phyloP scores from a whole-genome alignment of 2,888 invertebrate species.

The Pharmacophagus antenor region DNA sequence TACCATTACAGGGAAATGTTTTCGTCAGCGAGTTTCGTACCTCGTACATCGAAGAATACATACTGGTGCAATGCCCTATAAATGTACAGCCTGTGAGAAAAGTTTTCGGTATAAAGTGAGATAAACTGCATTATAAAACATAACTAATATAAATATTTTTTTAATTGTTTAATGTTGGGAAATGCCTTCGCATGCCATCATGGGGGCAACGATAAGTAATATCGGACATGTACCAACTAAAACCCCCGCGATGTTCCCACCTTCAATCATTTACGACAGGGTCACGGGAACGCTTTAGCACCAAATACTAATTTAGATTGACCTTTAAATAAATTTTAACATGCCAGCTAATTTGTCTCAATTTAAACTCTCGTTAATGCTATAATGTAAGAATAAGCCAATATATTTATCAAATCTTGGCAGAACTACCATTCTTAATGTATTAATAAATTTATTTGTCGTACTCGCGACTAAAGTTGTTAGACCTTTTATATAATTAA shows the following conservation, averaged over 20 bases:
- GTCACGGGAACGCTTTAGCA: too few species aligned
- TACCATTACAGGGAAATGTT: slow-evolving; percentile 88
- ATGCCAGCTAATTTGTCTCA: neutral
- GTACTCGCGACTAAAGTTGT: too few species aligned
- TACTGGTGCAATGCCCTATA: slow-evolving; percentile 92
- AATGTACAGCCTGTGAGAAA: slow-evolving; percentile 89
- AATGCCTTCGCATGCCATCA: too few species aligned
- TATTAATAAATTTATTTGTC: neutral
- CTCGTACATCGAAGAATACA: slow-evolving; percentile 91
- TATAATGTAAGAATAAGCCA: neutral
- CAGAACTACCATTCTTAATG: neutral
- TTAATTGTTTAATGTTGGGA: neutral
- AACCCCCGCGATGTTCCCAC: too few species aligned
- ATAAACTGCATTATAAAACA: neutral
- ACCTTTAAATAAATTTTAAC: too few species aligned
- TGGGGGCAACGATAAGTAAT: too few species aligned
- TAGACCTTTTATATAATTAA: neutral
- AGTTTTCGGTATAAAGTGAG: slow-evolving; percentile 89
- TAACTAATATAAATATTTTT: neutral
- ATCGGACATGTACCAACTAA: too few species aligned
- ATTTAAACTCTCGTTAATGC: too few species aligned
- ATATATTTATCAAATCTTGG: neutral
- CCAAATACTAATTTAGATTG: too few species aligned
- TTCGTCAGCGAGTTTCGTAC: slow-evolving; percentile 92
- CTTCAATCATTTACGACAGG: too few species aligned